Conservation (phyloP, 2,113 vertebrate genomes). For the Alouatta palliata region DNA sequence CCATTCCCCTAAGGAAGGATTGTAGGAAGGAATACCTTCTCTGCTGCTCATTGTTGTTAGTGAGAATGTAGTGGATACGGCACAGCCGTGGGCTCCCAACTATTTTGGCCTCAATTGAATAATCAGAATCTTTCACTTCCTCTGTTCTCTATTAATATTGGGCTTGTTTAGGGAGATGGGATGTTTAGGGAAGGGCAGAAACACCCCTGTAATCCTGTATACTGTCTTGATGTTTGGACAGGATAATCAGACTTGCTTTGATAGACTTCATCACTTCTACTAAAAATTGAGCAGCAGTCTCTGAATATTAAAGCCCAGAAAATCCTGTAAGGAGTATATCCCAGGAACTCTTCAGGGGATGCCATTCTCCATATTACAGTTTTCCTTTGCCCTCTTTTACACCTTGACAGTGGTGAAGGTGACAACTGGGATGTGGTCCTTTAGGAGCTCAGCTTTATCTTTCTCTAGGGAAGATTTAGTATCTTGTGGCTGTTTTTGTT, state of each 20-base stretch:
- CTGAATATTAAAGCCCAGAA: background rate
- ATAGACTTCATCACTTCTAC: background rate
- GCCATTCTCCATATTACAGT: background rate
- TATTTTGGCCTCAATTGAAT: background rate
- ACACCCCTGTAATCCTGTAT: background rate
- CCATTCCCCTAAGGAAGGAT: background rate
- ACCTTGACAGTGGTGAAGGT: background rate
- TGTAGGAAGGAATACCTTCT: background rate
- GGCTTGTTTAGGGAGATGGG: background rate
- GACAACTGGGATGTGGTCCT: background rate
- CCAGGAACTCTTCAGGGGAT: background rate
- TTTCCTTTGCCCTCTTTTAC: background rate
- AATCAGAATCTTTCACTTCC: background rate
- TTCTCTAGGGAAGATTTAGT: background rate
- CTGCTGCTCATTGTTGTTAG: background rate
- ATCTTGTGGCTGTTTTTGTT: background rate
- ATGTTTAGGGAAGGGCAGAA: background rate
- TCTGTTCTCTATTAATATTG: background rate
- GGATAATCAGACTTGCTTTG: background rate
- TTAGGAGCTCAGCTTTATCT: background rate
- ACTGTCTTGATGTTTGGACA: background rate
- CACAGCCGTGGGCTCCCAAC: background rate
- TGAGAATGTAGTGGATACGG: background rate
- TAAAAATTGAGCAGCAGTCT: background rate
- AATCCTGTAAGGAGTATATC: background rate